phyloP scores from a whole-genome alignment of 2,797 vertebrate genomes.

The Echeneis naucrates region DNA sequence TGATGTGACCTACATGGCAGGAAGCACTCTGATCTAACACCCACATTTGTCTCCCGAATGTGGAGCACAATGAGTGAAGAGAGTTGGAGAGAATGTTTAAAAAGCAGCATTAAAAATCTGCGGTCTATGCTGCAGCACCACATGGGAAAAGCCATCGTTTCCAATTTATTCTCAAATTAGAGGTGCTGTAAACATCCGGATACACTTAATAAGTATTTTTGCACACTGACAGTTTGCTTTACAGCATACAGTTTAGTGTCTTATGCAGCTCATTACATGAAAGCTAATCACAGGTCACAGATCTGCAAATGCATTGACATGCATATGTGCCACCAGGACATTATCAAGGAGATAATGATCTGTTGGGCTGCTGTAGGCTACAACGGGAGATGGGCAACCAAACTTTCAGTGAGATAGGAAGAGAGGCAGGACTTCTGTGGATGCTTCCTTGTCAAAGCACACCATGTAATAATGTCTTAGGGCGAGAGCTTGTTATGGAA shows the following conservation, averaged over 20 bases:
- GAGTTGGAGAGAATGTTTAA: constrained; percentile 37
- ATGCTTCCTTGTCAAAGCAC: constrained; percentile 40
- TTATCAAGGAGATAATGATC: constrained; percentile 60
- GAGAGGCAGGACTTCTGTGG: constrained; percentile 19
- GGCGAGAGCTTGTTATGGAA: constrained; percentile 47
- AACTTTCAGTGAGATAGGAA: constrained; percentile 45
- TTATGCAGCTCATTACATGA: background rate
- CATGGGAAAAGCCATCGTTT: constrained; percentile 1
- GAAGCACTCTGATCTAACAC: constrained; percentile 40
- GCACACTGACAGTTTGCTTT: background rate
- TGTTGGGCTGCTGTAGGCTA: constrained; percentile 37
- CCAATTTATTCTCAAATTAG: background rate
- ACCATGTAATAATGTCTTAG: constrained; percentile 44
- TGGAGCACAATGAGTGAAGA: constrained; percentile 32
- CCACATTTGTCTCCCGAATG: constrained; percentile 31
- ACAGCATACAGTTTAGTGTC: background rate
- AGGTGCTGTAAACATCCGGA: background rate
- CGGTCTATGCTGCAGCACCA: constrained; percentile 9
- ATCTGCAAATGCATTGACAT: constrained; percentile 16
- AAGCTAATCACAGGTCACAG: constrained; percentile 20
- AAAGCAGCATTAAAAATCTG: constrained; percentile 29
- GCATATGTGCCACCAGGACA: constrained; percentile 7
- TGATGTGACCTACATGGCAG: constrained; percentile 36
- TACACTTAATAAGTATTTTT: background rate
- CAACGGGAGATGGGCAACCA: constrained; percentile 49